A percentile compares a stretch with the other conserved stretches of the same genome.
Conservation (phyloP, 2,888 invertebrate genomes). For the Euzophera pinguis region DNA sequence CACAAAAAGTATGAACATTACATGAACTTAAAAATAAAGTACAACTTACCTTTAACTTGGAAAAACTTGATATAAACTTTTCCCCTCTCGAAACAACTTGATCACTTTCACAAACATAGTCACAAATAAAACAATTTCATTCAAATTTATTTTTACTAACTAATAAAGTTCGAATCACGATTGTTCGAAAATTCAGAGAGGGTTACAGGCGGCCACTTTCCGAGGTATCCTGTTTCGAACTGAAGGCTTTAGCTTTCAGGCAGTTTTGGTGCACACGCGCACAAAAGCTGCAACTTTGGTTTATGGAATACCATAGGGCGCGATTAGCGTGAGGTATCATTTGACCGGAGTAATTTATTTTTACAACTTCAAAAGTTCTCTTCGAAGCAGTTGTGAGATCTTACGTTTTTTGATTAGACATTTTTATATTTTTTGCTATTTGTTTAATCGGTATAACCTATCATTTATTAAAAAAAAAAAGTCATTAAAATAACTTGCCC, state of each 20-base stretch:
- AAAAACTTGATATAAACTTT: conserved; percentile 6
- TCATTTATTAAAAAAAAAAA: no score
- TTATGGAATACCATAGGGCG: neutral
- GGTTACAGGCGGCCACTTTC: neutral
- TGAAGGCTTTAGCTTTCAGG: neutral
- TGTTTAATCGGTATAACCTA: no score
- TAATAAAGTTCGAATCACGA: neutral
- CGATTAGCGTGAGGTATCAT: neutral
- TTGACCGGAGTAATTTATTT: neutral
- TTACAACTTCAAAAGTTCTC: no score
- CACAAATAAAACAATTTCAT: neutral
- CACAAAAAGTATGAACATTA: neutral
- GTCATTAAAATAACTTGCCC: no score
- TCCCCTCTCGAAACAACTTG: neutral
- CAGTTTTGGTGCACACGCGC: conserved; percentile 10
- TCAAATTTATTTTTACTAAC: neutral
- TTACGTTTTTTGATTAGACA: no score
- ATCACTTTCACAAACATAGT: neutral
- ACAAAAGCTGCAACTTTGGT: neutral
- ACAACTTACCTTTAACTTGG: conserved; percentile 5
- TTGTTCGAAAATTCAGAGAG: neutral
- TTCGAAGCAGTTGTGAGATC: no score
- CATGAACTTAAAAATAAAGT: neutral
- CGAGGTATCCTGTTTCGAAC: neutral
- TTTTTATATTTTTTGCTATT: no score